phyloP scores from a whole-genome alignment of 2,113 vertebrate genomes.

The Rana temporaria region DNA sequence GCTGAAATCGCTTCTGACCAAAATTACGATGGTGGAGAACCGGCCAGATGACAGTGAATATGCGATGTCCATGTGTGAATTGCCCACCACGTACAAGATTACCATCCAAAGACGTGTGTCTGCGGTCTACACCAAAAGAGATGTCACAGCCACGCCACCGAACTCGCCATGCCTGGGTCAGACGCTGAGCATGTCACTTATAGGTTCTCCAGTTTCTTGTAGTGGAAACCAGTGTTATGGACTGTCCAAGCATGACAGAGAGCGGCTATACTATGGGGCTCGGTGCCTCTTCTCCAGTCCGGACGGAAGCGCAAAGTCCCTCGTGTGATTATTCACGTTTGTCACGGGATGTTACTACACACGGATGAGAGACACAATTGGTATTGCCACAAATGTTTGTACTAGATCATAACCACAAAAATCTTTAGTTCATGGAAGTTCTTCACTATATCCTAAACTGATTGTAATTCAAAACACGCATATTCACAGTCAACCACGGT shows the following conservation, averaged over 20 bases:
- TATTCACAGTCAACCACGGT: too few relatives aligned
- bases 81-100: not conserved
- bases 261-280: not conserved
- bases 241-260: not conserved
- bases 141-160: not conserved
- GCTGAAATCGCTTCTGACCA: constrained; percentile 48
- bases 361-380: too few relatives aligned
- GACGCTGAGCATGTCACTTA: not conserved
- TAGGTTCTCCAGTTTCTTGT: not conserved
- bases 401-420: too few relatives aligned
- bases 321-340: not conserved
- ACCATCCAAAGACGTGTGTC: not conserved
- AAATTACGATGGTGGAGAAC: constrained; percentile 47
- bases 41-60: constrained; percentile 2
- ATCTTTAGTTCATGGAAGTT: too few relatives aligned
- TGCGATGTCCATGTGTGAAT: constrained; percentile 6
- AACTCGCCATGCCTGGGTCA: constrained; percentile 1
- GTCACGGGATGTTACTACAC: not conserved
- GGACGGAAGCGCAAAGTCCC: constrained; percentile 23
- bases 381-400: too few relatives aligned
- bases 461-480: too few relatives aligned
- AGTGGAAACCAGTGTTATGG: not conserved
- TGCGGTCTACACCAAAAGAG: not conserved
- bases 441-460: too few relatives aligned
- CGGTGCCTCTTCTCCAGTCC: constrained; percentile 38